These are phyloP conservation scores for Leptinotarsa defecta DNA, from an alignment of 1,140 invertebrate genomes.

Conservation along the genomic window DNA sequence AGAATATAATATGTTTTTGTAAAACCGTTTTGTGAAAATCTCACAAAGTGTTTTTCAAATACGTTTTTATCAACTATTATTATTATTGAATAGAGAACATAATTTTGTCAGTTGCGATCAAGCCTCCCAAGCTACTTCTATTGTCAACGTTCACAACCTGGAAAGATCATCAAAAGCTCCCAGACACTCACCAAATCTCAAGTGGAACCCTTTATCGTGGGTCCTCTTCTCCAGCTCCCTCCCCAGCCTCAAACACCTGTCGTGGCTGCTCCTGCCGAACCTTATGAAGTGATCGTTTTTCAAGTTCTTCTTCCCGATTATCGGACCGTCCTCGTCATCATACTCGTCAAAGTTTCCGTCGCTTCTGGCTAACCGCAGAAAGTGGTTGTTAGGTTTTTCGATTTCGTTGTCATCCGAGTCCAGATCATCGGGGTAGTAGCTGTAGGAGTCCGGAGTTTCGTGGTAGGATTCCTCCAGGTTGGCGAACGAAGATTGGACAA, in stretches of 20 bases:
- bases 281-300: conserved; percentile 25
- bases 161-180: no score
- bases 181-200: conserved; percentile 21
- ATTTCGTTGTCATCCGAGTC: conserved; percentile 18
- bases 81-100: no score
- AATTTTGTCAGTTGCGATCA: no score
- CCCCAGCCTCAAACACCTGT: conserved; percentile 15
- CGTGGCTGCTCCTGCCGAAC: background rate
- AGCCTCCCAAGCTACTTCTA: no score
- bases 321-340: background rate
- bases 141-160: no score
- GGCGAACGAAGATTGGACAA: conserved; percentile 23
- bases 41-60: no score
- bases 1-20: no score
- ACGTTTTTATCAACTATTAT: no score
- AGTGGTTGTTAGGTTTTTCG: conserved; percentile 11
- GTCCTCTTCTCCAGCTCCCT: conserved; percentile 6
- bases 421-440: conserved; percentile 14
- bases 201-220: background rate
- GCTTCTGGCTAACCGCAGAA: conserved; percentile 20
- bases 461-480: conserved; percentile 15
- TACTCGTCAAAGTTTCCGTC: background rate
- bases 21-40: no score
- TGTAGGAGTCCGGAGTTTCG: conserved; percentile 10
- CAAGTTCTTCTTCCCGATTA: background rate